Percentiles rank a stretch among this genome's conserved stretches.
Conservation (phyloP, 2,113 vertebrate genomes). For the Trogon surrucura region DNA sequence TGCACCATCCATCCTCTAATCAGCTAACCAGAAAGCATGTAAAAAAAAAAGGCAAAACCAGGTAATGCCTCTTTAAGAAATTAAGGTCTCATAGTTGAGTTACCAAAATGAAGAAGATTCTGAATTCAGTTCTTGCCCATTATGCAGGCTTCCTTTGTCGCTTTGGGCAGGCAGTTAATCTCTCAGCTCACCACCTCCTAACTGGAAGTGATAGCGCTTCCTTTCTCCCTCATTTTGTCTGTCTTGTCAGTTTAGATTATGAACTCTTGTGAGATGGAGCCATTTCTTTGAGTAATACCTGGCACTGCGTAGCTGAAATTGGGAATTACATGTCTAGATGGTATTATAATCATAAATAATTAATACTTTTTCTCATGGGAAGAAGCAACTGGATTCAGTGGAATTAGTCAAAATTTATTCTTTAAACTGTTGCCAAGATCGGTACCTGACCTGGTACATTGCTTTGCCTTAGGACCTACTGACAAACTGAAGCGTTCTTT, state of each 20-base stretch:
- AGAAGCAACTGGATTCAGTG: background rate
- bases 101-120: background rate
- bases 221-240: background rate
- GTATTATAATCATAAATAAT: background rate
- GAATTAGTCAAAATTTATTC: constrained; percentile 23
- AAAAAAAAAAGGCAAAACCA: background rate
- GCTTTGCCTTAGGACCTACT: background rate
- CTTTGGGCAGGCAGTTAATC: background rate
- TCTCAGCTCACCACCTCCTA: background rate
- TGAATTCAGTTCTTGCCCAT: background rate
- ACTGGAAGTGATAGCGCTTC: background rate
- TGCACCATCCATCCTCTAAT: background rate
- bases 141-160: background rate
- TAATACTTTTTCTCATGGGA: background rate
- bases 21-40: background rate
- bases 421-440: background rate
- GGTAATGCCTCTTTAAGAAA: background rate
- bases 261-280: background rate
- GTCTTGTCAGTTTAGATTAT: background rate
- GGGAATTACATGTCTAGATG: background rate
- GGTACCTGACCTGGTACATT: background rate
- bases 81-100: background rate
- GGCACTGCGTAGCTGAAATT: background rate
- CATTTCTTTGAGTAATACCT: background rate
- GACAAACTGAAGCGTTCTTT: background rate